Evolutionary conservation across 1,140 invertebrate species (phyloP).

Genomic region (Philaenus spumarius): DNA sequence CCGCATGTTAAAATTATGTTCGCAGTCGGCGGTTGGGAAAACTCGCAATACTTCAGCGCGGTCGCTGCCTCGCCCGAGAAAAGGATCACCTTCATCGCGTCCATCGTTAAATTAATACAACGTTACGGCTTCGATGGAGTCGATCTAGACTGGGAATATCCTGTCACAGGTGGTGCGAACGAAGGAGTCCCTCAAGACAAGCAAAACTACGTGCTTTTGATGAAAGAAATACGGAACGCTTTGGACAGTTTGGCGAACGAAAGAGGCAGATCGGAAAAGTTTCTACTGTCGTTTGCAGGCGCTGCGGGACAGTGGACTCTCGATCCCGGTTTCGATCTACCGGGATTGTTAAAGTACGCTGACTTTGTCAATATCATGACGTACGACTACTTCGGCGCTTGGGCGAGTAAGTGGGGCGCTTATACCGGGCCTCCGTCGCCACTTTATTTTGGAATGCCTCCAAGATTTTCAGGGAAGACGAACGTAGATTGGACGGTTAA

Average conservation of each 20-base stretch:
- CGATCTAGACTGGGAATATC: slow-evolving; percentile 56
- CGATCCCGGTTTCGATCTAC: slow-evolving; percentile 22
- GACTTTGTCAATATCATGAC: slow-evolving; percentile 26
- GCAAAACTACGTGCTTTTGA: slow-evolving; percentile 23
- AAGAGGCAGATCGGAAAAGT: slow-evolving; percentile 12
- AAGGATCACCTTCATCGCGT: slow-evolving; percentile 50
- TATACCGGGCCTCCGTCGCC: slow-evolving; percentile 23
- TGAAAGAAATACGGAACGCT: slow-evolving; percentile 21
- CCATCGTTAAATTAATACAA: slow-evolving; percentile 48
- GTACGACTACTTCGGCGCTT: slow-evolving; percentile 26
- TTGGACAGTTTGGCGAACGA: slow-evolving; percentile 11
- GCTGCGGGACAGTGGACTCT: slow-evolving; percentile 23
- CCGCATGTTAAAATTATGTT: slow-evolving; percentile 46
- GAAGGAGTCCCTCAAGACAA: slow-evolving; percentile 24
- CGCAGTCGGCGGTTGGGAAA: slow-evolving; percentile 46
- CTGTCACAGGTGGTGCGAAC: slow-evolving; percentile 36
- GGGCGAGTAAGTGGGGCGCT: slow-evolving; percentile 27
- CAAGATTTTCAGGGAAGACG: slow-evolving; percentile 23
- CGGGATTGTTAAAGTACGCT: slow-evolving; percentile 20
- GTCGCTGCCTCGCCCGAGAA: slow-evolving; percentile 43
- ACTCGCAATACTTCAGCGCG: slow-evolving; percentile 43
- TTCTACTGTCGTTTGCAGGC: slow-evolving; percentile 23
- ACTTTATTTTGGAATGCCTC: slow-evolving; percentile 19
- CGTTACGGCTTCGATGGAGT: slow-evolving; percentile 53
- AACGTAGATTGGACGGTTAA: slow-evolving; percentile 27